Conservation (phyloP, 2,113 vertebrate genomes). For the Gobio gobio region DNA sequence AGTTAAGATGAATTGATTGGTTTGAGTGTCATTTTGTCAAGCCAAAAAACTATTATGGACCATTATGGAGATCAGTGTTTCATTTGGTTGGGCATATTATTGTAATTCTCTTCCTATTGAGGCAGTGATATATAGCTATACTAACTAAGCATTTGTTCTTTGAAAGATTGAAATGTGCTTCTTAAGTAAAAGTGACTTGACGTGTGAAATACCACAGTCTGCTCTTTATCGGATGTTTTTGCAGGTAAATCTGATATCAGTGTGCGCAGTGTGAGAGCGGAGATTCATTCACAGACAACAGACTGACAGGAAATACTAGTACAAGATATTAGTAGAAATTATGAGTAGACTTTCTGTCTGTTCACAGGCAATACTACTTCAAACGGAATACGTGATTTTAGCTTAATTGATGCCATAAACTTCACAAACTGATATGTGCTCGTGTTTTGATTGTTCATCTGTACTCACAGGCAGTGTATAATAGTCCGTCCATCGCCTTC, state of each 20-base stretch:
- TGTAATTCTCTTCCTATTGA: too few species aligned
- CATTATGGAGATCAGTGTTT: too few species aligned
- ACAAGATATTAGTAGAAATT: not conserved
- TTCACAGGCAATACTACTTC: not conserved
- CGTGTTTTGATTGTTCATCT: not conserved
- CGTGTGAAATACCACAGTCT: not conserved
- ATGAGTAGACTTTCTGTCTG: not conserved
- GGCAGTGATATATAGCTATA: too few species aligned
- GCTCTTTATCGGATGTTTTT: not conserved
- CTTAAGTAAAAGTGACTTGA: not conserved
- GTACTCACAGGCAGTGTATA: slow-evolving; percentile 95
- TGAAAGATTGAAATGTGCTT: not conserved
- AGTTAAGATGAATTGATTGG: too few species aligned
- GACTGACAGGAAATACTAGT: not conserved
- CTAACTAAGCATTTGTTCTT: too few species aligned
- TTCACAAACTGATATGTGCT: too few species aligned
- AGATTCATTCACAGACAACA: not conserved
- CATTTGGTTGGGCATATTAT: too few species aligned
- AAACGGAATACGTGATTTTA: too few species aligned
- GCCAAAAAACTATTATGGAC: too few species aligned
- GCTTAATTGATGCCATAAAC: too few species aligned
- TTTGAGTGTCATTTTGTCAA: too few species aligned
- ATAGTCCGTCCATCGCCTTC: slow-evolving; percentile 96
- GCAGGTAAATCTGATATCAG: not conserved
- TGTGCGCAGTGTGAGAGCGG: not conserved